A percentile compares a stretch with the other conserved stretches of the same genome.
Evolutionary conservation across 2,113 vertebrate genomes (phyloP).

Genomic region (Sorex araneus): DNA sequence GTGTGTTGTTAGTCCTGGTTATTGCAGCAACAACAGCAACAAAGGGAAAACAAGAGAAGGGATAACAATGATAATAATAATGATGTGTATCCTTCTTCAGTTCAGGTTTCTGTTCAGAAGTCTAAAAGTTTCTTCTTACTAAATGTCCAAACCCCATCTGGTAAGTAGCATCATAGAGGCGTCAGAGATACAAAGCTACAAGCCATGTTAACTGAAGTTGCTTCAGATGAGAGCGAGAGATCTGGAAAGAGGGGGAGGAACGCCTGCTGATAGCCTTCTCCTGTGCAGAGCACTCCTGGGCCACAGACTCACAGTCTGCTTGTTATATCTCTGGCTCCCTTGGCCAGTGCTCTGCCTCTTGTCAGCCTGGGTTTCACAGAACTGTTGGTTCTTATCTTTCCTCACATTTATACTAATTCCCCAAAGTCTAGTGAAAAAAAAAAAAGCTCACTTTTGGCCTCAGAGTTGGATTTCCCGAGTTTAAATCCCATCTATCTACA

Average conservation of each 20-base stretch:
- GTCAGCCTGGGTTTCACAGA: not conserved
- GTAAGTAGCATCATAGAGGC: not conserved
- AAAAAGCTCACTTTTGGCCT: not conserved
- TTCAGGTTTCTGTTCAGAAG: not conserved
- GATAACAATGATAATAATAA: too few species aligned
- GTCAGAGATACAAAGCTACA: not conserved
- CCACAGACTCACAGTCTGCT: not conserved
- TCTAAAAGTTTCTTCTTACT: not conserved
- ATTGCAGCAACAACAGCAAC: too few species aligned
- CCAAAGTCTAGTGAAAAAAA: not conserved
- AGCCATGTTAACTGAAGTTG: not conserved
- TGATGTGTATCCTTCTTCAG: not conserved
- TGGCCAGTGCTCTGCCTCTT: not conserved
- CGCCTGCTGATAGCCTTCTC: not conserved
- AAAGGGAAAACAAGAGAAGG: too few species aligned
- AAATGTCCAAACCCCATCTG: not conserved
- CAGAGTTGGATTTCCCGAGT: not conserved
- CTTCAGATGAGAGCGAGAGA: not conserved
- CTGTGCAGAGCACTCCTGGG: not conserved
- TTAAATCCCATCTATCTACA: not conserved
- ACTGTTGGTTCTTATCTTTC: not conserved
- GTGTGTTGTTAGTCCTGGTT: too few species aligned
- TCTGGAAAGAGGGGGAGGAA: too few species aligned
- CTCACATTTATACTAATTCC: not conserved
- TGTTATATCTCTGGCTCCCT: accelerated